These are phyloP conservation scores for Microplitis deprimator DNA, from an alignment of 2,888 invertebrate genomes.

Conservation along the genomic window DNA sequence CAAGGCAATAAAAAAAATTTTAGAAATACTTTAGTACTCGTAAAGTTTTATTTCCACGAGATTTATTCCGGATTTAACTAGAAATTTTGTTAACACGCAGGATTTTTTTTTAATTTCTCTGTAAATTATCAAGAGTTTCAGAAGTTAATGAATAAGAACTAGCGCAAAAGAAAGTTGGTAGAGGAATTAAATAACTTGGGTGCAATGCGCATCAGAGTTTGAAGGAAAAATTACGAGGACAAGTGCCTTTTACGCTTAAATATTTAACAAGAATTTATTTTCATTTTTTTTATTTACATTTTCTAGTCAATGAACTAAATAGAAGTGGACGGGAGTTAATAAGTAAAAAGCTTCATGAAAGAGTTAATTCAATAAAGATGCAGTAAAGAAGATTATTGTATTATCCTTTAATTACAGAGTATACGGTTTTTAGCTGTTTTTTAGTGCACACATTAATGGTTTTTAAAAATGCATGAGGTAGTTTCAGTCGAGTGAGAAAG, in stretches of 20 bases:
- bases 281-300: no score
- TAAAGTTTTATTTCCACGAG: background rate
- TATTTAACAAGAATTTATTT: no score
- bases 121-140: background rate
- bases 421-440: background rate
- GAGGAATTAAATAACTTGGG: background rate
- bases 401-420: slow-evolving; percentile 7
- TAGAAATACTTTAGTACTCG: background rate
- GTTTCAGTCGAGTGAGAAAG: background rate
- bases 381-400: background rate
- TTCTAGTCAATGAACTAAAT: background rate
- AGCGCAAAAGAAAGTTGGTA: background rate
- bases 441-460: background rate
- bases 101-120: background rate
- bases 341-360: slow-evolving; percentile 5
- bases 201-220: no score
- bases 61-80: background rate
- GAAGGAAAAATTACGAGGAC: no score
- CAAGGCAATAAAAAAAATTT: background rate
- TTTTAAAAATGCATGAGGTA: background rate
- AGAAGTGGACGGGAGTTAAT: background rate
- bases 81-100: background rate
- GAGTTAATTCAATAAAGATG: background rate
- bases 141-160: background rate
- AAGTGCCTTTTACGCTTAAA: no score